phyloP scores from a whole-genome alignment of 2,113 vertebrate genomes.

The Tetrax tetrax region DNA sequence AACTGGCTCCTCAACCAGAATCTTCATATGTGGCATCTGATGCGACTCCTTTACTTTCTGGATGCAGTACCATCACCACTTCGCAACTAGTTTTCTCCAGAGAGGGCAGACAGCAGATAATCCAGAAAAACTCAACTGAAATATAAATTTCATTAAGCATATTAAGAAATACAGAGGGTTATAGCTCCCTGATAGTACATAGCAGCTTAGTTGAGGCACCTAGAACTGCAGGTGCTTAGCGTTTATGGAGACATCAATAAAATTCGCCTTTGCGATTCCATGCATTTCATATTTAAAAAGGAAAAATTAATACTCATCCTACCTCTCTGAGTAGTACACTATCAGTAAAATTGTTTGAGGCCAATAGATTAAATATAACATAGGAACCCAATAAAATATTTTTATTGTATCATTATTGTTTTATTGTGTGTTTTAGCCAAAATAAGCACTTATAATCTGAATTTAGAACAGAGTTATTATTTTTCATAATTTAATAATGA shows the following conservation, averaged over 20 bases:
- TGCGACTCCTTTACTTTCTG: not conserved
- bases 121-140: not conserved
- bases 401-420: not conserved
- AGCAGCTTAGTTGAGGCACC: not conserved
- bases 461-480: not conserved
- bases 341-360: not conserved
- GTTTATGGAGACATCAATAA: not conserved
- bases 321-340: not conserved
- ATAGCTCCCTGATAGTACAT: not conserved
- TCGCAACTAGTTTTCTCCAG: not conserved
- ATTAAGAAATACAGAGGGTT: not conserved
- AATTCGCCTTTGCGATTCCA: not conserved
- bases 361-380: not conserved
- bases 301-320: not conserved
- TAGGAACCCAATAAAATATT: not conserved
- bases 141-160: not conserved
- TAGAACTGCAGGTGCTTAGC: not conserved
- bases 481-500: conserved; percentile 25
- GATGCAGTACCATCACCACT: not conserved
- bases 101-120: not conserved
- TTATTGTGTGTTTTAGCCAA: not conserved
- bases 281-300: not conserved
- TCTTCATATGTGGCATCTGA: not conserved
- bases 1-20: not conserved
- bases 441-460: not conserved